Base-by-base conservation (phyloP, 2,888 invertebrate genomes). In the Cephus rjabovi region DNA sequence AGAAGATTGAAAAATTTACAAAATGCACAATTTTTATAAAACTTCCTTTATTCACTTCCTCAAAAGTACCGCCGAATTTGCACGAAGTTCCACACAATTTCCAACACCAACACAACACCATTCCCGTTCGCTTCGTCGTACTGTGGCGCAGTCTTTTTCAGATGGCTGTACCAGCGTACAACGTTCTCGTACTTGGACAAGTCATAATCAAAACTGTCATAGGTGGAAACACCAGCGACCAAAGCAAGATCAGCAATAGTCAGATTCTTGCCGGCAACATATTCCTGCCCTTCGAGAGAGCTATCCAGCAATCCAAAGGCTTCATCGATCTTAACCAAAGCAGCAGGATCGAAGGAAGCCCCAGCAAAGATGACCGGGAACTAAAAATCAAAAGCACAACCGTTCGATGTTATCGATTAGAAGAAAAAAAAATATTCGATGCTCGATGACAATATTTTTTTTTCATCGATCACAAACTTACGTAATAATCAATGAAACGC, bases 201-300 rank as follows among this genome's bases (percentile, higher is more conserved):
- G 6, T 15, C 40, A 82, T 79, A n/a, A 86, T 73, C 76, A 88
- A 87, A 77, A 30, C 94, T 94, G 84, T 95, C 96, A 83, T 94
- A 94, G 80, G 95, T 95, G 78, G 96, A 95, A 15, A 96, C 93
- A n/a, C 94, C 93, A 23, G 96, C 94, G 69, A 95, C 92, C 77
- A 96, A 90, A 74, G 94, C 92, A 75, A 96, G 92, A 91, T 97
- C 97, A 11, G 97, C 97, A 33, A 97, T 89, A 37, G 96, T 96
- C 77, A 96, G 92, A 80, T 92, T 92, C 80, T 94, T 93, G 1
- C 96, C 96, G 68, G 96, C 96, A 75, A 92, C 94, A 92, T 93
- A 97, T 84, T 94, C 93, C 86, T 94, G 93, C 0, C 94, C 94
- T 75, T 94, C 94, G 69, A 96, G 92, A 92, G 95, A 95, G 4